These are phyloP conservation scores for Lateolabrax maculatus DNA, from an alignment of 2,797 vertebrate genomes.

Conservation along the genomic window DNA sequence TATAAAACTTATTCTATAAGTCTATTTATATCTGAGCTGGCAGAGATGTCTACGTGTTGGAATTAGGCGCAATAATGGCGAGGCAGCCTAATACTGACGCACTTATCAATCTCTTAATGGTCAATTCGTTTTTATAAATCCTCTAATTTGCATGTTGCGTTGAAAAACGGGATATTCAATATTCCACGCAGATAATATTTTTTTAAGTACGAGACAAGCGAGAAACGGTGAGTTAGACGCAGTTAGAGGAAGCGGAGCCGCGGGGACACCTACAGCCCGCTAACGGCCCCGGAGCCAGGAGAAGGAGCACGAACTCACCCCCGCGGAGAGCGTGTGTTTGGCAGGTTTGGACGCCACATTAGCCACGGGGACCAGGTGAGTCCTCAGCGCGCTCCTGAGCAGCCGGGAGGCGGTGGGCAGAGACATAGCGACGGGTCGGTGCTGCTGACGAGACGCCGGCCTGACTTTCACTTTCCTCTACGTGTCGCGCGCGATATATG, in stretches of 20 bases:
- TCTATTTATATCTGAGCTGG: background rate
- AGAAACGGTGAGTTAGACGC: background rate
- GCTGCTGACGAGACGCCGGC: background rate
- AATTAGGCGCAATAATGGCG: slow-evolving; percentile 68
- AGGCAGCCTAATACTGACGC: slow-evolving; percentile 45
- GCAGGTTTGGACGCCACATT: slow-evolving; percentile 73
- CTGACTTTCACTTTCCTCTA: background rate
- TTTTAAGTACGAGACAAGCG: fast-evolving
- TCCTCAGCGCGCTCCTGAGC: slow-evolving; percentile 65
- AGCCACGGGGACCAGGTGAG: slow-evolving; percentile 57
- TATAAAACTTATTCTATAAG: background rate
- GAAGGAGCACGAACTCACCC: slow-evolving; percentile 68
- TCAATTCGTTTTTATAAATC: background rate
- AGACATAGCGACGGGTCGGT: slow-evolving; percentile 61
- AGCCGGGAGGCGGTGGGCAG: slow-evolving; percentile 66
- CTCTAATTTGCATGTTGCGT: fast-evolving
- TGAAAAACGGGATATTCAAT: fast-evolving
- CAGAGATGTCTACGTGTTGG: slow-evolving; percentile 63
- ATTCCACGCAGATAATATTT: fast-evolving
- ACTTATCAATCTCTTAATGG: background rate
- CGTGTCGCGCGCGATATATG: background rate
- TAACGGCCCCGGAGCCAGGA: fast-evolving
- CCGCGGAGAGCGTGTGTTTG: slow-evolving; percentile 57
- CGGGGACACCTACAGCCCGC: too few relatives aligned
- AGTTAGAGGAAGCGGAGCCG: background rate